Conservation (phyloP, 2,888 invertebrate genomes). For the Melinopterus prodromus region DNA sequence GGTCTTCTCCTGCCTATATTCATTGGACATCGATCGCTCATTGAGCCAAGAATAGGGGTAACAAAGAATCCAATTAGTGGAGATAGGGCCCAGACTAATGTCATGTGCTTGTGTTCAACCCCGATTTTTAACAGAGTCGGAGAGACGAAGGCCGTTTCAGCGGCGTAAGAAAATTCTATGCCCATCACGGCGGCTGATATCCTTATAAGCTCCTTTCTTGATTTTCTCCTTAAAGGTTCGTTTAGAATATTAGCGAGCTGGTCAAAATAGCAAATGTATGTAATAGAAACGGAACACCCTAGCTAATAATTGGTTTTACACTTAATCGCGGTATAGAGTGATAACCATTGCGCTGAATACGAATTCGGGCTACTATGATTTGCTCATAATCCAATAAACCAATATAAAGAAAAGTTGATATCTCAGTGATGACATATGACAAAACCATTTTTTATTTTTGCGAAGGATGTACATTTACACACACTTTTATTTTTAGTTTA, state of each 20-base stretch:
- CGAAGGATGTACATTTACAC: too few species aligned
- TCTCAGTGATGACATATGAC: too few species aligned
- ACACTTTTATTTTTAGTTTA: too few species aligned
- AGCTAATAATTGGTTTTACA: constrained; percentile 21
- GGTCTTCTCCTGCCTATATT: constrained; percentile 87
- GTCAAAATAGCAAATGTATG: neutral
- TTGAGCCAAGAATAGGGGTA: constrained; percentile 89
- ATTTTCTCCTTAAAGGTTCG: constrained; percentile 70
- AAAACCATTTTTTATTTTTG: too few species aligned
- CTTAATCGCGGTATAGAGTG: neutral
- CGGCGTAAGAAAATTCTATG: constrained; percentile 96
- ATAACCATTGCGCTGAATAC: too few species aligned
- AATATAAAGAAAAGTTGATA: too few species aligned
- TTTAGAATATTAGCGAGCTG: constrained; percentile 41
- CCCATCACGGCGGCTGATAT: constrained; percentile 97
- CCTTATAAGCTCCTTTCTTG: constrained; percentile 80
- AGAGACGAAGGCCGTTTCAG: constrained; percentile 96
- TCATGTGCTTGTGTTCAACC: constrained; percentile 93
- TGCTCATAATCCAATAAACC: too few species aligned
- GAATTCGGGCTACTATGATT: too few species aligned
- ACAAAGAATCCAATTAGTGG: constrained; percentile 94
- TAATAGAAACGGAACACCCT: constrained; percentile 57
- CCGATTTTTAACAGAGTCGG: constrained; percentile 93
- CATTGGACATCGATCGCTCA: constrained; percentile 88
- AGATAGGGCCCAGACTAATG: constrained; percentile 93